Percentiles rank a stretch among this genome's conserved stretches.
Evolutionary conservation across 2,113 vertebrate genomes (phyloP).

Genomic region (Picathartes gymnocephalus): DNA sequence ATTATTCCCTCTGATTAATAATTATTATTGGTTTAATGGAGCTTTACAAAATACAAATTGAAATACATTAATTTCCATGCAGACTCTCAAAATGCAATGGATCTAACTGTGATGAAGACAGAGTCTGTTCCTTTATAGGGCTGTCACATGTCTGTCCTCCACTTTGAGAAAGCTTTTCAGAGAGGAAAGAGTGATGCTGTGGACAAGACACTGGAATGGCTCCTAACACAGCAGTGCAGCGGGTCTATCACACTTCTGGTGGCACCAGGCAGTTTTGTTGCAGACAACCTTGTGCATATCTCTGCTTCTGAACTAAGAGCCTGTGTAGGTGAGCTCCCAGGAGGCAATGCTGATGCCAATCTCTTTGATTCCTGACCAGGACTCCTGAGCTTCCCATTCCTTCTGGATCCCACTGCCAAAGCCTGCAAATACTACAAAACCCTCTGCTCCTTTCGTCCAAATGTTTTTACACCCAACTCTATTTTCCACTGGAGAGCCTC

Average conservation of each 20-base stretch:
- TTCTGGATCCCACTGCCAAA: background rate
- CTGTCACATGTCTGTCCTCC: background rate
- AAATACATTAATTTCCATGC: background rate
- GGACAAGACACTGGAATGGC: background rate
- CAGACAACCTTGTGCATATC: background rate
- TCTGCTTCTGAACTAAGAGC: background rate
- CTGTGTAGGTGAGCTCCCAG: background rate
- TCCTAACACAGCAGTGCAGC: background rate
- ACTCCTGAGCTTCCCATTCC: background rate
- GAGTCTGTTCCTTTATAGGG: background rate
- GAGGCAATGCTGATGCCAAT: fast-evolving
- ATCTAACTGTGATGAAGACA: background rate
- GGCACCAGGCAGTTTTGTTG: background rate
- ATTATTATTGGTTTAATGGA: background rate
- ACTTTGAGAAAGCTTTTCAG: background rate
- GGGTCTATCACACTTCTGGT: background rate
- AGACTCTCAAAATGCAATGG: background rate
- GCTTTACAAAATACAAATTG: background rate
- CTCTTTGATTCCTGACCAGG: background rate
- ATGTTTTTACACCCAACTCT: background rate
- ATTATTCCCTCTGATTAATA: background rate
- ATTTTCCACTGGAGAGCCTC: background rate
- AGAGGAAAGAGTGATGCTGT: background rate
- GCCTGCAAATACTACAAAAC: background rate
- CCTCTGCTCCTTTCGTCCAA: background rate